Evolutionary conservation across 2,888 invertebrate genomes (phyloP), one percentile per base, ranked within the genome.

Genomic region (Escarpia spicata): DNA sequence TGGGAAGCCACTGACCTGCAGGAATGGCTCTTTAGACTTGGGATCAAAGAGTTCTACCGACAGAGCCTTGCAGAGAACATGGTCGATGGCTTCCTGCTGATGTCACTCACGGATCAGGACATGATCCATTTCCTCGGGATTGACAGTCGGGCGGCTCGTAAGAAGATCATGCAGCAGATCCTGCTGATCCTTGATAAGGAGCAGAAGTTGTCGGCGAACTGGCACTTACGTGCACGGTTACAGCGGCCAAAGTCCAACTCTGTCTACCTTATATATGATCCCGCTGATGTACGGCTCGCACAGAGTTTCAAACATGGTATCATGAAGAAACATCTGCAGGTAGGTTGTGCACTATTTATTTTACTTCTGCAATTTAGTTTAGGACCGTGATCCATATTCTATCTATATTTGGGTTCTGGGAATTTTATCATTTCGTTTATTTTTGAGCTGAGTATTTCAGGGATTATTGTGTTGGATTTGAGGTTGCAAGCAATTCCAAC

Each of bases 31-130:
- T 95, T 95, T 92, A 95, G 95, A 90, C 94, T 96, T 6, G 96
- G 96, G 43, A 95, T 96, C 91, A 96, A 96, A 92, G 96, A 96
- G 93, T 96, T 96, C 92, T 96, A 96, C 93, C 93, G 96, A 9
- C 96, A 96, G 93, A 96, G 95, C 92, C 92, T 96, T 60, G 96
- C 96, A 6, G 96, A 96, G 94, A 94, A 95, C 91, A 95, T 95
- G 95, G 95, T 96, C 37, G 96, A 96, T 93, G 96, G 96, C 0
- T 96, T 96, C 93, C 94, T 96, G n/a, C 94, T 96, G n/a, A 95
- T 96, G 95, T 95, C 96, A 0, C 94, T 96, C 75, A 96, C 96
- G 2, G 96, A 96, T 92, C 95, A 95, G 90, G 96, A 96, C 93
- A 95, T 96, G 96, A 94, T 95, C 3, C 94, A 94, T 9, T 95